Percentiles rank a stretch among this genome's conserved stretches.
These are phyloP conservation scores for Andrena fulva DNA, from an alignment of 2,888 invertebrate species.

Conservation along the genomic window DNA sequence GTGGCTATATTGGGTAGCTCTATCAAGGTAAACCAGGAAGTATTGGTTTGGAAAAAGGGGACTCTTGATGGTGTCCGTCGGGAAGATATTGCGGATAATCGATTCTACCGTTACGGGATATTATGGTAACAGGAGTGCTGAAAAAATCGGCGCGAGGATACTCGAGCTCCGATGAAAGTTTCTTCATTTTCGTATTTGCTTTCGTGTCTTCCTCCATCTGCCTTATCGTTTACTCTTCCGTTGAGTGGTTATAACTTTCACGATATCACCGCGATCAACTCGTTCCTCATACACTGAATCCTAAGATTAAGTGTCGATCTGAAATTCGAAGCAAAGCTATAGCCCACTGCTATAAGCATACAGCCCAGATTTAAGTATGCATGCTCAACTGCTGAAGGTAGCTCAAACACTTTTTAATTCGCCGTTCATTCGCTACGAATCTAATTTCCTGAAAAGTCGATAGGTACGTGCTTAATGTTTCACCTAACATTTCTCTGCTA, in stretches of 20 bases:
- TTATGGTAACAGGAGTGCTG: background rate
- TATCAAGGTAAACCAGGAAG: background rate
- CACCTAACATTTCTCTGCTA: background rate
- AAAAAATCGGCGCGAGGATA: background rate
- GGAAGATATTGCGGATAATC: slow-evolving; percentile 29
- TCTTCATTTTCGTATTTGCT: background rate
- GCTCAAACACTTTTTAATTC: background rate
- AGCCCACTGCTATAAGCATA: background rate
- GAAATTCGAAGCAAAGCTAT: background rate
- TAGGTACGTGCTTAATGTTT: background rate
- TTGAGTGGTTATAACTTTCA: too few species aligned
- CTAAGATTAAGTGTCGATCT: too few species aligned
- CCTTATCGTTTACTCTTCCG: too few species aligned
- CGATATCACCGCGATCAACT: too few species aligned
- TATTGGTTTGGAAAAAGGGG: slow-evolving; percentile 27
- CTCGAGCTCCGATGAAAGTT: slow-evolving; percentile 2
- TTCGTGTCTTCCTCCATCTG: too few species aligned
- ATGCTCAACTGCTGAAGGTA: background rate
- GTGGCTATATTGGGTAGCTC: slow-evolving; percentile 20
- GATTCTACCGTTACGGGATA: slow-evolving; percentile 37
- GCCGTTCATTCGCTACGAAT: background rate
- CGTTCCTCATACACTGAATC: too few species aligned
- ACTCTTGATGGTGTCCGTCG: background rate
- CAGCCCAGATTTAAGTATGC: background rate
- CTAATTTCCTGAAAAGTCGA: background rate